Conservation (phyloP, 2,113 vertebrate species). For the Cinclus cinclus region DNA sequence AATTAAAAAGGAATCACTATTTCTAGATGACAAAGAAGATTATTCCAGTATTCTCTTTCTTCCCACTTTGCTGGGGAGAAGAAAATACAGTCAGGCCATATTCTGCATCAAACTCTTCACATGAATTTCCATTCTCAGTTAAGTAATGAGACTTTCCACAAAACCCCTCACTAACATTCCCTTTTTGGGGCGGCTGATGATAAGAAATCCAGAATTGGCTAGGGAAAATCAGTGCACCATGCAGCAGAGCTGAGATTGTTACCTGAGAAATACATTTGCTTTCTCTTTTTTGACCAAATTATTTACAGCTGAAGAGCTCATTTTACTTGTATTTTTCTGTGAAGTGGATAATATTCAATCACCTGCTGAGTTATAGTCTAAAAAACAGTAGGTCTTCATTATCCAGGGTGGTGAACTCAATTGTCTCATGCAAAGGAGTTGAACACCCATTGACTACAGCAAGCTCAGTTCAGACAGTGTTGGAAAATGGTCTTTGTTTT, state of each 20-base stretch:
- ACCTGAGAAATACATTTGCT: conserved; percentile 1
- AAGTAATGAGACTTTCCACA: neutral
- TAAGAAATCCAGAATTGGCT: neutral
- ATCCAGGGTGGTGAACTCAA: conserved; percentile 33
- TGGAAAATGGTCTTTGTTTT: conserved; percentile 47
- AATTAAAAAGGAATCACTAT: neutral
- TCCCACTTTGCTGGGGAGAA: neutral
- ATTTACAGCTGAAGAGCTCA: conserved; percentile 43
- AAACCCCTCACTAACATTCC: neutral
- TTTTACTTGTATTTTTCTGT: conserved; percentile 40
- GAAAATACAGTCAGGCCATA: neutral
- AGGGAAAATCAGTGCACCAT: neutral
- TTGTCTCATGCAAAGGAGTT: neutral
- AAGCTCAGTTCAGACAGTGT: neutral
- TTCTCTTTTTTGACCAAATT: conserved; percentile 11
- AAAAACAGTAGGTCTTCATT: conserved; percentile 41
- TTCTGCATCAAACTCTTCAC: neutral
- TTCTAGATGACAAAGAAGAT: neutral
- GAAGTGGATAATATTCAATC: conserved; percentile 43
- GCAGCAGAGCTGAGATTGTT: neutral
- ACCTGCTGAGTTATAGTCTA: conserved; percentile 21
- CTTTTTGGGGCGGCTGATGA: neutral
- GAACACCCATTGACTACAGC: neutral
- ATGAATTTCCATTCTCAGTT: neutral
- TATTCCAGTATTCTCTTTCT: neutral